phyloP scores from a whole-genome alignment of 2,113 vertebrate genomes.

The Hydropotes inermis region DNA sequence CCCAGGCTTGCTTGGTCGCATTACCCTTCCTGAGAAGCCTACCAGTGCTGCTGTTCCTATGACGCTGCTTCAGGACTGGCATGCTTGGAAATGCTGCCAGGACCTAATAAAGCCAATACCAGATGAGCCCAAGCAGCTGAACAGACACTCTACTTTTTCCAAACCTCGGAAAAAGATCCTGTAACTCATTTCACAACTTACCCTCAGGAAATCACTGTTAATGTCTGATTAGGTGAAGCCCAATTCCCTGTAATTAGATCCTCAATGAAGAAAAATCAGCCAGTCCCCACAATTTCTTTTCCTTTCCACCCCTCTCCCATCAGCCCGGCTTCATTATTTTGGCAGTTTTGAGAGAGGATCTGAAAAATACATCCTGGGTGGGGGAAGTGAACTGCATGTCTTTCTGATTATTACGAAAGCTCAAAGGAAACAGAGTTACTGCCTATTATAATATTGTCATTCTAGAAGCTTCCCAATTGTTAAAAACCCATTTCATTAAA shows the following conservation, averaged over 20 bases:
- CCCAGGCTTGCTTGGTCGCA: not conserved
- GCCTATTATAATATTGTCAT: not conserved
- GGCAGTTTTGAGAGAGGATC: not conserved
- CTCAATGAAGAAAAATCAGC: not conserved
- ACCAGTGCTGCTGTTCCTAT: accelerated
- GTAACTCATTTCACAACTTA: not conserved
- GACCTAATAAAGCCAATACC: too few relatives aligned
- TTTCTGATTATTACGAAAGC: not conserved
- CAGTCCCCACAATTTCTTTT: not conserved
- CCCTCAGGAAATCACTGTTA: not conserved
- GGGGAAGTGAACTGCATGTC: not conserved
- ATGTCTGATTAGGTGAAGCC: not conserved
- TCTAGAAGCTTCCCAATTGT: not conserved
- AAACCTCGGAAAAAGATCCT: not conserved
- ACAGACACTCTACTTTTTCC: not conserved
- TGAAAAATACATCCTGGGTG: not conserved
- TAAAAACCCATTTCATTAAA: not conserved
- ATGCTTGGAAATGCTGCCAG: not conserved
- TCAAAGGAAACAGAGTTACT: not conserved
- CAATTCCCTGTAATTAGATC: not conserved
- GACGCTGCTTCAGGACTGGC: accelerated
- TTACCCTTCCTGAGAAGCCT: not conserved
- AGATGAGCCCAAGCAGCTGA: not conserved
- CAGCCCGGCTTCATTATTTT: not conserved
- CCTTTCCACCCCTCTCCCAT: not conserved